These are phyloP conservation scores for Scaptodrosophila lebanonensis DNA, from an alignment of 1,140 invertebrate species.

Conservation along the genomic window DNA sequence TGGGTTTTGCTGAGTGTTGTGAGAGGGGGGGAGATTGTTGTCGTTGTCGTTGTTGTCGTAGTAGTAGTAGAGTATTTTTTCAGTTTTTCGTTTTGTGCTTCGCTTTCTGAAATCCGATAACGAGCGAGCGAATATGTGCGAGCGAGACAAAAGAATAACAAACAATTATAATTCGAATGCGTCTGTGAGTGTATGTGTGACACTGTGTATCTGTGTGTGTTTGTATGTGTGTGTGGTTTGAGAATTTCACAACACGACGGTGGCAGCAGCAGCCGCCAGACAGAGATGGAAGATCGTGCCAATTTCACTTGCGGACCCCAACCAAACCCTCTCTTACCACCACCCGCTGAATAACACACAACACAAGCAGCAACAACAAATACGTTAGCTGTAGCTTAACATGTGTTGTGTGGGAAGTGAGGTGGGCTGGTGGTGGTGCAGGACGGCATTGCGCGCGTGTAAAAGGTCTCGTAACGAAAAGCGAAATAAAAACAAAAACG, in stretches of 20 bases:
- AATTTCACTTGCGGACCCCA: constrained; percentile 71
- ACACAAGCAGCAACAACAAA: no score
- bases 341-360: no score
- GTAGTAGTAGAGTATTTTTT: constrained; percentile 66
- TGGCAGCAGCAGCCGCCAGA: constrained; percentile 15
- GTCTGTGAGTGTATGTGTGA: constrained; percentile 22
- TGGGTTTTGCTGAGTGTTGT: constrained; percentile 6
- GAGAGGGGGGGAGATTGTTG: constrained; percentile 19
- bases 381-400: constrained; percentile 9
- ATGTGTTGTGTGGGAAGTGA: neutral
- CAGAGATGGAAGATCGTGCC: constrained; percentile 45
- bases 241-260: constrained; percentile 55
- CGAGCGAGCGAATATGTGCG: constrained; percentile 47
- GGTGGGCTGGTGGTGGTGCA: neutral
- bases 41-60: constrained; percentile 44
- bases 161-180: constrained; percentile 62
- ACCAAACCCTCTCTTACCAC: no score
- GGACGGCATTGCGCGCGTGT: constrained; percentile 40
- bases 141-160: constrained; percentile 73
- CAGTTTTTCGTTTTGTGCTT: constrained; percentile 14
- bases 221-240: constrained; percentile 32
- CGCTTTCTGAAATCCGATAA: constrained; percentile 68
- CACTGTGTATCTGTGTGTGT: constrained; percentile 4
- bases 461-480: constrained; percentile 66
- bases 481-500: constrained; percentile 70